Evolutionary conservation across 2,888 invertebrate species (phyloP).

Genomic region (Keiferia lycopersicella): DNA sequence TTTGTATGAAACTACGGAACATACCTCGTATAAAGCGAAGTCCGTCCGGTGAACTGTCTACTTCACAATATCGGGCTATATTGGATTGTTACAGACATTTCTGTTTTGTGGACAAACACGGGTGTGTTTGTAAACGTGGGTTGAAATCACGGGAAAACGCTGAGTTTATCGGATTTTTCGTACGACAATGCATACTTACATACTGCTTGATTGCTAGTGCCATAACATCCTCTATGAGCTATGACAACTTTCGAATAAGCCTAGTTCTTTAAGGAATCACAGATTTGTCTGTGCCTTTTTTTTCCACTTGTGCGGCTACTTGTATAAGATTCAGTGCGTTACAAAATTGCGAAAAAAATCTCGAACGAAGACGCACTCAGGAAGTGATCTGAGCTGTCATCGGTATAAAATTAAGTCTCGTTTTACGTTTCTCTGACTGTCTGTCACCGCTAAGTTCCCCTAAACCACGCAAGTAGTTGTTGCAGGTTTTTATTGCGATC

Average conservation of each 20-base stretch:
- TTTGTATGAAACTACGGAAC: background rate
- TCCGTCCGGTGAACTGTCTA: background rate
- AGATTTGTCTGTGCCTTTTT: too few relatives aligned
- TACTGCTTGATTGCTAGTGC: background rate
- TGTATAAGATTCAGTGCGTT: too few relatives aligned
- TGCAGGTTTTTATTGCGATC: too few relatives aligned
- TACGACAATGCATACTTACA: conserved; percentile 13
- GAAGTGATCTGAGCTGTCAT: too few relatives aligned
- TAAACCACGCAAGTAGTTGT: too few relatives aligned
- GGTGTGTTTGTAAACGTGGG: conserved; percentile 19
- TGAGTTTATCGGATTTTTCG: background rate
- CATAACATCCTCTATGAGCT: conserved; percentile 12
- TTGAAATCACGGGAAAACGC: conserved; percentile 15
- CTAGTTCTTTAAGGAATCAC: too few relatives aligned
- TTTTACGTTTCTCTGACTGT: too few relatives aligned
- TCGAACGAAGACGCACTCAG: too few relatives aligned
- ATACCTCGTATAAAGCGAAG: conserved; percentile 1
- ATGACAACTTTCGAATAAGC: background rate
- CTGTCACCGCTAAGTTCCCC: too few relatives aligned
- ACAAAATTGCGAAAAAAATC: too few relatives aligned
- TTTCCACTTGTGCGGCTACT: too few relatives aligned
- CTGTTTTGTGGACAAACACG: conserved; percentile 21
- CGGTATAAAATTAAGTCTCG: too few relatives aligned
- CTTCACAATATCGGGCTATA: background rate
- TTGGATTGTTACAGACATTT: conserved; percentile 21